Evolutionary conservation across 2,113 vertebrate species (phyloP), one percentile per base, ranked within the genome.

Genomic region (Aviceda subcristata): DNA sequence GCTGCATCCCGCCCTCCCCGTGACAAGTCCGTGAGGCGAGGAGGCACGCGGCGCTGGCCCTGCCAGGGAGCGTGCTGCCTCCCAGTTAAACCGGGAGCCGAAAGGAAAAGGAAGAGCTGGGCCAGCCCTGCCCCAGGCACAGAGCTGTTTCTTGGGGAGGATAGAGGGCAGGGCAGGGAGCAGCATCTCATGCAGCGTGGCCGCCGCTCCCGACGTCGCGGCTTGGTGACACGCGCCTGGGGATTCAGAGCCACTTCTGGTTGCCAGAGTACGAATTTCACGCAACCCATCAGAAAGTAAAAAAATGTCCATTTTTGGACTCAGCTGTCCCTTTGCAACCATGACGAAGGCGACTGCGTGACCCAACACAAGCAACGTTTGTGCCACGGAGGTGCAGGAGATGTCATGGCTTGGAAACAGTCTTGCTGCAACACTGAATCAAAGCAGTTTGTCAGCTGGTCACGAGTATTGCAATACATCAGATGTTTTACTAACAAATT

Each of bases 1-100:
- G 0, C 45, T 15, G 46, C 19, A 22, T 36, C 18, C 75, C 22
- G 57, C 38, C 29, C 17, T 80, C 11, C 9, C 75, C 1, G 0
- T 19, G 29, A 55, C 30, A 82, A 39, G 57, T 41, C 12, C 0
- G 0, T 7, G 10, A 0, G 0, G 43, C 29, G 45, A 41, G 17
- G 3, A 75, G 80, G 26, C 36, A 64, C 0, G 0, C 1, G 3
- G 39, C 1, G 3, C 43, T 56, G 16, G 10, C 15, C 5, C 43
- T 60, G 36, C 38, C 1, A 1, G 18, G 39, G 4, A 56, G 15
- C 4, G 0, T 1, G 1, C 19, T 72, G 60, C 20, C 43, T 82
- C 34, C 9, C 43, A 11, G 3, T 41, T 39, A 43, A 27, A 38
- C 10, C 1, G 1, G 6, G 6, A 77, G 29, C 32, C 36, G 51